Evolutionary conservation across 1,140 invertebrate species (phyloP).

Genomic region (Anagrus nilaparvatae): DNA sequence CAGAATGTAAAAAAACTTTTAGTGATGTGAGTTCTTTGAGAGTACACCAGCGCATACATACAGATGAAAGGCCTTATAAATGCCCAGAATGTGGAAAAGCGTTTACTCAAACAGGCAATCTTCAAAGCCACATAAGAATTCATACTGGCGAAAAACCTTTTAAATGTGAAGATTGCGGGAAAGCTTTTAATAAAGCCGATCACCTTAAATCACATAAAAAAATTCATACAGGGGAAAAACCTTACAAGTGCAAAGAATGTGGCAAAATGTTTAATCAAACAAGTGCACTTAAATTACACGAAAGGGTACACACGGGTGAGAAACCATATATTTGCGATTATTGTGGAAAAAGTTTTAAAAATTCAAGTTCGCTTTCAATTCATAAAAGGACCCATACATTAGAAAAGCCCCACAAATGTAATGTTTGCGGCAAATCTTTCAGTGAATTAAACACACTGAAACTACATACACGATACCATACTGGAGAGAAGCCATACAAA

Average conservation of each 20-base stretch:
- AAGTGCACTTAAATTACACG: slow-evolving; percentile 8
- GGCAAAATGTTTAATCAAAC: no score
- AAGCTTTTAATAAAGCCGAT: slow-evolving; percentile 40
- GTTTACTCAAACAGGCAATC: slow-evolving; percentile 40
- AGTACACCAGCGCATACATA: slow-evolving; percentile 41
- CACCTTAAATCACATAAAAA: slow-evolving; percentile 40
- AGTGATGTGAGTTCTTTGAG: slow-evolving; percentile 40
- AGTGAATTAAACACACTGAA: no score
- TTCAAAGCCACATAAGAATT: slow-evolving; percentile 37
- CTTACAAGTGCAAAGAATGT: slow-evolving; percentile 42
- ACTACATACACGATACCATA: no score
- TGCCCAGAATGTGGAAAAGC: slow-evolving; percentile 38
- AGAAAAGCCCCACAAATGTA: no score
- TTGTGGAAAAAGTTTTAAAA: slow-evolving; percentile 58
- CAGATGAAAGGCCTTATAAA: slow-evolving; percentile 39
- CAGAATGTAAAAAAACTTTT: slow-evolving; percentile 47
- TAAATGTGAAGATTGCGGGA: slow-evolving; percentile 40
- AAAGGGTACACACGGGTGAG: slow-evolving; percentile 50
- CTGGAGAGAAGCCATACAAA: no score
- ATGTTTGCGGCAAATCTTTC: no score
- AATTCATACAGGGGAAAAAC: slow-evolving; percentile 43
- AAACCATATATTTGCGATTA: slow-evolving; percentile 57
- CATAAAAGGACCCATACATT: slow-evolving; percentile 40
- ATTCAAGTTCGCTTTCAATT: slow-evolving; percentile 32
- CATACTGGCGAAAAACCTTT: slow-evolving; percentile 40